phyloP scores from a whole-genome alignment of 2,797 vertebrate species.

The Spinus pinus region DNA sequence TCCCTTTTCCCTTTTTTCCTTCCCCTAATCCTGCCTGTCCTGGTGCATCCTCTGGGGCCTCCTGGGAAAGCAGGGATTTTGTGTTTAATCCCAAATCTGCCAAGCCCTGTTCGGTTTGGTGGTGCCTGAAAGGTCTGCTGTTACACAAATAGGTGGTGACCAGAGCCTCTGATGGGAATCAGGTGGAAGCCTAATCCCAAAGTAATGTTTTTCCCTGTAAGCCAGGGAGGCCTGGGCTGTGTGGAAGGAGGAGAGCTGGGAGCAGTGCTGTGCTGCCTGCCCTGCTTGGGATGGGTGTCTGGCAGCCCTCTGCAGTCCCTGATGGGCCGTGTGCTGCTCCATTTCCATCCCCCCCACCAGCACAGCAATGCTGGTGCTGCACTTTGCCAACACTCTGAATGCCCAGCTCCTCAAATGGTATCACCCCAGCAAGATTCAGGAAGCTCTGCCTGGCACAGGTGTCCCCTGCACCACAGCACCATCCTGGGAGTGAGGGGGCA shows the following conservation, averaged over 20 bases:
- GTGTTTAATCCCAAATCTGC: constrained; percentile 71
- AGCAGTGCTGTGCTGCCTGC: neutral
- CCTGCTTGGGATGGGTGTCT: neutral
- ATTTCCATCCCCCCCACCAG: neutral
- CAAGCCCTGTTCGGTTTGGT: constrained; percentile 69
- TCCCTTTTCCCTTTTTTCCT: neutral
- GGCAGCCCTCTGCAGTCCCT: neutral
- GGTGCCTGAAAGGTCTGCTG: constrained; percentile 70
- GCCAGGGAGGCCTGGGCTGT: neutral
- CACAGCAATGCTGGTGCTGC: neutral
- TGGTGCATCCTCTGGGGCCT: neutral
- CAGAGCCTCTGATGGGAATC: constrained; percentile 67
- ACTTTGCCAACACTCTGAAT: accelerated
- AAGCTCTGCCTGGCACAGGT: neutral
- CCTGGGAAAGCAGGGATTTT: constrained; percentile 61
- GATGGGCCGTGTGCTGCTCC: neutral
- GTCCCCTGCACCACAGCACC: neutral
- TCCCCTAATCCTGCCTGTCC: neutral
- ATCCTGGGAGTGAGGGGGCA: accelerated
- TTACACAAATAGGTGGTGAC: constrained; percentile 69
- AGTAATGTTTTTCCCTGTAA: constrained; percentile 34
- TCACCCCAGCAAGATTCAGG: neutral
- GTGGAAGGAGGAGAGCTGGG: neutral
- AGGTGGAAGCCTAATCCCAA: constrained; percentile 64
- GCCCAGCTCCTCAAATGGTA: neutral